Evolutionary conservation across 1,140 invertebrate genomes (phyloP).

Genomic region (Holotrichia oblita): DNA sequence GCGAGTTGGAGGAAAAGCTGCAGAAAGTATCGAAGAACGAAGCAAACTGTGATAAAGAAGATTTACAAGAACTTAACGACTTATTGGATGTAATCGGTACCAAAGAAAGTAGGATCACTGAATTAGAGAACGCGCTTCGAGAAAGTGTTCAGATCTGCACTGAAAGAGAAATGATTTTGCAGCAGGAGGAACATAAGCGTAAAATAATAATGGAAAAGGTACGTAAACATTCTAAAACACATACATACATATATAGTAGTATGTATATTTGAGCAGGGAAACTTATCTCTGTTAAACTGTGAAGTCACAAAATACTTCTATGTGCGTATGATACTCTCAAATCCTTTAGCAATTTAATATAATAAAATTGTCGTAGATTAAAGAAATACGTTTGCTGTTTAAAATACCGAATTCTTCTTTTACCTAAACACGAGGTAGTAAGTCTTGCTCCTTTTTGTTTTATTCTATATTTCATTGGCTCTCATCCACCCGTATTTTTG

Average conservation of each 20-base stretch:
- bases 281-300: too few relatives aligned
- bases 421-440: too few relatives aligned
- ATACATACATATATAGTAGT: not conserved
- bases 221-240: not conserved
- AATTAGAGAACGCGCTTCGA: slow-evolving; percentile 81
- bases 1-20: slow-evolving; percentile 46
- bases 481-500: too few relatives aligned
- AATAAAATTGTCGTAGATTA: too few relatives aligned
- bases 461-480: too few relatives aligned
- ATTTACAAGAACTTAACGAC: slow-evolving; percentile 57
- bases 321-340: too few relatives aligned
- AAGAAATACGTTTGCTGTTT: too few relatives aligned
- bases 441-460: too few relatives aligned
- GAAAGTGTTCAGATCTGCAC: slow-evolving; percentile 72
- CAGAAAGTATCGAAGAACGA: slow-evolving; percentile 41
- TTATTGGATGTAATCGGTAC: slow-evolving; percentile 64
- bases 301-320: too few relatives aligned
- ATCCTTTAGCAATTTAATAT: too few relatives aligned
- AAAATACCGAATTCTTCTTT: too few relatives aligned
- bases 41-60: slow-evolving; percentile 51
- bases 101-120: slow-evolving; percentile 74
- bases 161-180: slow-evolving; percentile 71
- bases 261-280: too few relatives aligned
- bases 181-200: slow-evolving; percentile 68
- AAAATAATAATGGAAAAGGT: slow-evolving; percentile 72